Evolutionary conservation across 1,140 invertebrate species (phyloP).

Genomic region (Pseudomyrmex dendroicus): DNA sequence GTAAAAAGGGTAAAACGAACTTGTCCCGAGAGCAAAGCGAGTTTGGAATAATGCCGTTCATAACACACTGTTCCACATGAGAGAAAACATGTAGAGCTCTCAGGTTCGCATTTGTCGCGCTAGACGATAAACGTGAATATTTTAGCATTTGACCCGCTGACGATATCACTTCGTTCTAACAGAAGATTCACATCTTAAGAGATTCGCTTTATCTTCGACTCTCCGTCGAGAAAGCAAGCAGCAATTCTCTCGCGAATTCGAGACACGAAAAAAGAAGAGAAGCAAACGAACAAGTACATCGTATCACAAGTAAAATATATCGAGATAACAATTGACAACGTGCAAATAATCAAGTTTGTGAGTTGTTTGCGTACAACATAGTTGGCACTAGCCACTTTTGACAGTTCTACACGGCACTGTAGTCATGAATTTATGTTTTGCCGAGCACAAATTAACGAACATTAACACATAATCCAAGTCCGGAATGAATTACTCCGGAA

Average conservation of each 20-base stretch:
- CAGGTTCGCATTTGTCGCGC: conserved; percentile 49
- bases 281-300: conserved; percentile 4
- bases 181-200: conserved; percentile 41
- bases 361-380: conserved; percentile 33
- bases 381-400: background rate
- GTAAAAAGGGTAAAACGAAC: conserved; percentile 11
- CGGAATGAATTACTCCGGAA: background rate
- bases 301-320: background rate
- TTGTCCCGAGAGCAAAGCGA: background rate
- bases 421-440: too few species aligned
- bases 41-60: conserved; percentile 18
- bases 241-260: conserved; percentile 9
- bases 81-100: conserved; percentile 35
- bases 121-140: conserved; percentile 52
- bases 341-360: conserved; percentile 35
- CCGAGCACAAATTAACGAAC: background rate
- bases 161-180: conserved; percentile 34
- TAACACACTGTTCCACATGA: background rate
- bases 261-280: conserved; percentile 18
- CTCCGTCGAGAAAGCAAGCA: background rate
- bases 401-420: background rate
- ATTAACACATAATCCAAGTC: background rate
- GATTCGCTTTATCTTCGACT: conserved; percentile 39
- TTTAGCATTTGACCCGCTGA: conserved; percentile 49
- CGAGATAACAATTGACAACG: conserved; percentile 24